phyloP scores from a whole-genome alignment of 2,113 vertebrate genomes.

The Phalacrocorax brasilianus region DNA sequence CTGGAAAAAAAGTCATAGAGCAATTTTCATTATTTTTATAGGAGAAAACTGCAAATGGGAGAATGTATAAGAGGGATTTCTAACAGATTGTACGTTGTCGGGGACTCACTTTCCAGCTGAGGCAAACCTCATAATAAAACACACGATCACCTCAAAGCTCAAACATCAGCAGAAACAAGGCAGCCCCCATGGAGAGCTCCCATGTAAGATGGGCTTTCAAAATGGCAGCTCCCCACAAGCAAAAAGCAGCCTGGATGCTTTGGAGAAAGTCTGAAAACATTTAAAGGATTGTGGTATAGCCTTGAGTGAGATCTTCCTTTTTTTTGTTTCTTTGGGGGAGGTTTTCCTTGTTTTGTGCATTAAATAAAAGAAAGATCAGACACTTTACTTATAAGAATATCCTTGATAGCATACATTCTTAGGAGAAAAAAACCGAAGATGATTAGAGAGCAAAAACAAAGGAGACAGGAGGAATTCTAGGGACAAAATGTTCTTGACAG shows the following conservation, averaged over 20 bases:
- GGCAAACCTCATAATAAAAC: constrained; percentile 57
- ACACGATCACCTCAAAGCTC: constrained; percentile 28
- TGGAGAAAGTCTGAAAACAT: constrained; percentile 31
- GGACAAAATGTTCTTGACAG: constrained; percentile 49
- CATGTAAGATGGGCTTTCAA: constrained; percentile 26
- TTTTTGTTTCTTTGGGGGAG: background rate
- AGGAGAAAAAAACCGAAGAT: background rate
- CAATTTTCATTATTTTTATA: constrained; percentile 50
- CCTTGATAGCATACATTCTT: background rate
- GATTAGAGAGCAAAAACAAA: constrained; percentile 42
- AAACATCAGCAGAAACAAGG: constrained; percentile 56
- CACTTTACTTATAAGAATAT: background rate
- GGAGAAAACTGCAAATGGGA: constrained; percentile 43
- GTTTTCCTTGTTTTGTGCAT: background rate
- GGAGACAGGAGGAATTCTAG: constrained; percentile 2
- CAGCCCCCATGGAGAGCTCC: constrained; percentile 33
- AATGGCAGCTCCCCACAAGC: constrained; percentile 37
- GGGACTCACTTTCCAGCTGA: constrained; percentile 46
- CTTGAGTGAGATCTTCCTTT: background rate
- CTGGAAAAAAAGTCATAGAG: constrained; percentile 57
- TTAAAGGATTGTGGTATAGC: constrained; percentile 40
- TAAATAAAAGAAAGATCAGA: background rate
- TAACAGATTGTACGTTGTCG: constrained; percentile 46
- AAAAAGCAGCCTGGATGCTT: background rate
- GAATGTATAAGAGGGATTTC: constrained; percentile 23